Base-by-base conservation (phyloP, 2,888 invertebrate species). In the Clanis bilineata region DNA sequence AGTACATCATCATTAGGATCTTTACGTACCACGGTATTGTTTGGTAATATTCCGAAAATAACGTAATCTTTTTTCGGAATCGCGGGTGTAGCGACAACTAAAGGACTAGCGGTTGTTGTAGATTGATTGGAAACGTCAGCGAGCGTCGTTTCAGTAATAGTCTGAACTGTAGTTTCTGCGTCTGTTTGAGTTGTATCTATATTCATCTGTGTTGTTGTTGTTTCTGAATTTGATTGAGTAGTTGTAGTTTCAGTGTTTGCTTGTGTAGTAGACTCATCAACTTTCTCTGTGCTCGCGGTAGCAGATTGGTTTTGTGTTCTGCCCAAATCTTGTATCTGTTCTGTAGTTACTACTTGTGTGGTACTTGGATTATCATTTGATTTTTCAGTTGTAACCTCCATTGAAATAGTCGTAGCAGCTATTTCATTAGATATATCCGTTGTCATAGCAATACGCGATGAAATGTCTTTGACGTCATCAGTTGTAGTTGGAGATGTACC, bases 11-110 rank as follows among this genome's bases (percentile, higher is more conserved):
- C 94, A 78, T 94, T 94, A 70, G 95, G 95, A 71, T 95, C 93
- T 89, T 96, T 95, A 85, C 95, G 94, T 83, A 96, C 95, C 85
- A 96, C 95, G 68, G 96, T 96, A 89, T 95, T 96, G 83, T 96
- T 96, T 65, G 96, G 95, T 73, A 95, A 93, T 73, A 96, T 95
- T 73, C 95, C 96, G 80, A 96, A 96, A 70, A 96, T 94, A 66
- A 94, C 93, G 79, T 95, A 96, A 89, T 96, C 95, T 85, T 94
- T 93, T 77, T 94, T 93, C 58, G 95, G 94, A 73, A 87, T 79
- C 28, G 76, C 67, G 69, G 82, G 69, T 68, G 78, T 76, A 63
- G 73, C 77, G 60, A 73, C 70, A 66, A 72, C 78, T 64, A 75
- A 64, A 71, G 71, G 72, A 72, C 76, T 73, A 71, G 71, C 72